Percentiles rank a stretch among this genome's conserved stretches.
phyloP scores from a whole-genome alignment of 1,140 invertebrate species.

The Tribolium madens region DNA sequence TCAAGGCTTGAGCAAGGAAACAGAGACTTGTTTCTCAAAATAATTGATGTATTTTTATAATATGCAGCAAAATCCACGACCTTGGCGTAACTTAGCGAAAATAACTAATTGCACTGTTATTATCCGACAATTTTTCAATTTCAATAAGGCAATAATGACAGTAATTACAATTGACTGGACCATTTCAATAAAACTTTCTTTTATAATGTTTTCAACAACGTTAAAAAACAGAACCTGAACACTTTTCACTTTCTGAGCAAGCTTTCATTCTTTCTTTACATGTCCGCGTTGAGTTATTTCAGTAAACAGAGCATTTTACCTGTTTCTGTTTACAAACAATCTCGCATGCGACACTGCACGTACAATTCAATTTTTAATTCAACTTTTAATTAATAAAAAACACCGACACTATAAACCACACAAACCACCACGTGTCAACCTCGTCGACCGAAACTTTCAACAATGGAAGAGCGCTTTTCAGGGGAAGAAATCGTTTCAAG shows the following conservation, averaged over 20 bases:
- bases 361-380: neutral
- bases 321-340: neutral
- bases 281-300: too few species aligned
- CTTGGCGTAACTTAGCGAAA: neutral
- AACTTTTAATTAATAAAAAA: neutral
- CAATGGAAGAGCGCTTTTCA: neutral
- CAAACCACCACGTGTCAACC: neutral
- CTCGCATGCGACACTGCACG: neutral
- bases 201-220: neutral
- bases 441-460: neutral
- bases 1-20: too few species aligned
- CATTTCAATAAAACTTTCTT: neutral
- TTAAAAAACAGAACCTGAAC: conserved; percentile 3
- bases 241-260: neutral
- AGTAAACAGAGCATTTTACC: neutral
- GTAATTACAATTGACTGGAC: neutral
- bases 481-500: neutral
- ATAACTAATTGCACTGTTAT: neutral
- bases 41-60: too few species aligned
- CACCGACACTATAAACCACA: neutral
- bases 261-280: neutral
- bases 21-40: too few species aligned
- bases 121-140: neutral
- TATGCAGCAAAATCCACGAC: too few species aligned
- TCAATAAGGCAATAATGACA: neutral